Evolutionary conservation across 1,140 invertebrate species (phyloP).

Genomic region (Drosophila pachea): DNA sequence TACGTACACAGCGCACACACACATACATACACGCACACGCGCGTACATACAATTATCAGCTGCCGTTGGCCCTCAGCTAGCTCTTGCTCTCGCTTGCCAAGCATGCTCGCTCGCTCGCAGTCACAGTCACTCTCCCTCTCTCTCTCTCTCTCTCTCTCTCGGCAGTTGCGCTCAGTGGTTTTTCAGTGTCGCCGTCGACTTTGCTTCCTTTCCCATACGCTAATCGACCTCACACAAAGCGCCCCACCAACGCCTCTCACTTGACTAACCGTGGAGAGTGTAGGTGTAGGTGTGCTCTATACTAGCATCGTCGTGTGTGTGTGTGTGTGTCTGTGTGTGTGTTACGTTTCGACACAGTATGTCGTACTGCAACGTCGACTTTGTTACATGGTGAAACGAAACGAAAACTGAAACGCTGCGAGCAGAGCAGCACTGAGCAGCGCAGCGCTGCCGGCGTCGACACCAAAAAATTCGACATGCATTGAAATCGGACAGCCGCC

Average conservation of each 20-base stretch:
- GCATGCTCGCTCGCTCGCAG: constrained; percentile 20
- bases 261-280: constrained; percentile 45
- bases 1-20: constrained; percentile 28
- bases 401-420: constrained; percentile 60
- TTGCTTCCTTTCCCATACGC: constrained; percentile 64
- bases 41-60: constrained; percentile 59
- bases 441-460: constrained; percentile 50
- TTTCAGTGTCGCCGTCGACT: constrained; percentile 58
- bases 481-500: constrained; percentile 48
- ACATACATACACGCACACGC: constrained; percentile 5
- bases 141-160: constrained; percentile 34
- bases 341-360: constrained; percentile 40
- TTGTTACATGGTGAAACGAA: constrained; percentile 50
- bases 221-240: constrained; percentile 65
- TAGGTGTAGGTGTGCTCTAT: constrained; percentile 47
- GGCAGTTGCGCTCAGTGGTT: constrained; percentile 44
- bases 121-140: constrained; percentile 31
- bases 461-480: constrained; percentile 35
- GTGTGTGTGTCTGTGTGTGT: constrained; percentile 22
- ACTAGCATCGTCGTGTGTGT: neutral
- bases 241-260: constrained; percentile 40
- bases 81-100: constrained; percentile 17
- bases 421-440: constrained; percentile 3
- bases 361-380: constrained; percentile 17
- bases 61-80: constrained; percentile 57